Conservation (phyloP, 2,888 invertebrate species). For the Caradrina kadenii region DNA sequence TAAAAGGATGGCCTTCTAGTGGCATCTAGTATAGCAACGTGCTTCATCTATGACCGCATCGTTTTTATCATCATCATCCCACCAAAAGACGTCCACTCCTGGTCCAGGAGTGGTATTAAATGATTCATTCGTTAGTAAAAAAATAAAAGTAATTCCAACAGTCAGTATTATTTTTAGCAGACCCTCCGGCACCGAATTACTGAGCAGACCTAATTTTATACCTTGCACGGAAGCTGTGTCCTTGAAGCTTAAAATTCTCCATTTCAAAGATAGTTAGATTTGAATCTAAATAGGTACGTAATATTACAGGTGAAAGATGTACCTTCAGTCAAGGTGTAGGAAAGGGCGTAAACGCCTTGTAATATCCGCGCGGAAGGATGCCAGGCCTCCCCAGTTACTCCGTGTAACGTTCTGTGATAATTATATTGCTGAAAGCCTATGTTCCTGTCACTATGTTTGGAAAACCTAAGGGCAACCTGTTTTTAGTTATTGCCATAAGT, state of each 20-base stretch:
- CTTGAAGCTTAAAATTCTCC: slow-evolving; percentile 25
- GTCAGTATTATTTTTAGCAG: slow-evolving; percentile 33
- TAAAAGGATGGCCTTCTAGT: too few relatives aligned
- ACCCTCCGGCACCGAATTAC: slow-evolving; percentile 26
- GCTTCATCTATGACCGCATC: too few relatives aligned
- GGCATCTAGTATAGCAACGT: too few relatives aligned
- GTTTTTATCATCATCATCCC: background rate
- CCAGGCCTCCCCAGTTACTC: slow-evolving; percentile 63
- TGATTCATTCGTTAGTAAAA: slow-evolving; percentile 5
- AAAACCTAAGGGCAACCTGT: background rate
- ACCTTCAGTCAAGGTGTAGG: slow-evolving; percentile 20
- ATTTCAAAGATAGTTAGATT: slow-evolving; percentile 10
- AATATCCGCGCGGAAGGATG: slow-evolving; percentile 78
- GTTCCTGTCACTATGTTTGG: slow-evolving; percentile 1
- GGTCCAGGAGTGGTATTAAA: background rate
- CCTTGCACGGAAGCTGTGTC: slow-evolving; percentile 28
- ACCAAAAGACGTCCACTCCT: background rate
- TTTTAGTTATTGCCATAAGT: background rate
- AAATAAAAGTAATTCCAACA: slow-evolving; percentile 5
- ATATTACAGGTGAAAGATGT: slow-evolving; percentile 11
- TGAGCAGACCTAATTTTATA: slow-evolving; percentile 25
- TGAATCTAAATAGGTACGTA: slow-evolving; percentile 35
- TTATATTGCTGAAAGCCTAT: slow-evolving; percentile 25
- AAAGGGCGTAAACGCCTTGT: slow-evolving; percentile 37
- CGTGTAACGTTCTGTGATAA: slow-evolving; percentile 33